These are phyloP conservation scores for Strix uralensis DNA, from an alignment of 2,113 vertebrate species.

Conservation along the genomic window DNA sequence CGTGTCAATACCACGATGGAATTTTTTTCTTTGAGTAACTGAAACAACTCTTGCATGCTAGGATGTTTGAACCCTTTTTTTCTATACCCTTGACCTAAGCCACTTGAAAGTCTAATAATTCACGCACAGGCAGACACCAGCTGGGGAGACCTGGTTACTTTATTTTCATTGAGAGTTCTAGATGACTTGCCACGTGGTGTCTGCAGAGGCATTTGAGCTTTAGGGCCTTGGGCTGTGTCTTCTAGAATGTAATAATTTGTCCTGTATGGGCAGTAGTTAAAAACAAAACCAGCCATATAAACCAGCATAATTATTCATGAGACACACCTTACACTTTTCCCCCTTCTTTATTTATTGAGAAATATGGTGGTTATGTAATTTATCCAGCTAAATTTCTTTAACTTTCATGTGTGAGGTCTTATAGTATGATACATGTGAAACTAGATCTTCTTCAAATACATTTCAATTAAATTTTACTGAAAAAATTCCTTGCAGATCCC, in stretches of 20 bases:
- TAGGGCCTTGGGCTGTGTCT: neutral
- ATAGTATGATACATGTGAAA: neutral
- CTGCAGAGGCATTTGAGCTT: neutral
- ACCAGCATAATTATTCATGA: neutral
- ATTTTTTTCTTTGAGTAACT: neutral
- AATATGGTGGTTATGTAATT: neutral
- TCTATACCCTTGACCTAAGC: neutral
- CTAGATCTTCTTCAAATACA: neutral
- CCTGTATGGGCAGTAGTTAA: neutral
- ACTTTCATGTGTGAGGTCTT: neutral
- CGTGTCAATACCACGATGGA: neutral
- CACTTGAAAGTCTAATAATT: neutral
- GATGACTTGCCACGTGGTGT: neutral
- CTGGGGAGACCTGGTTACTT: neutral
- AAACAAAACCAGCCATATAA: neutral
- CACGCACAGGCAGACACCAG: neutral
- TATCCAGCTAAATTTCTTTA: neutral
- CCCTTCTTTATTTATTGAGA: neutral
- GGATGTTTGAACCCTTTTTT: neutral
- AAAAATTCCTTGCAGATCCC: slow-evolving; percentile 47
- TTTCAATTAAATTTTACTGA: neutral
- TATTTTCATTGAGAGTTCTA: neutral
- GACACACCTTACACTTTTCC: neutral
- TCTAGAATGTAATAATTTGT: neutral
- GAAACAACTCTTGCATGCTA: neutral